phyloP scores from a whole-genome alignment of 2,888 invertebrate species.

The Drosophila mettleri region DNA sequence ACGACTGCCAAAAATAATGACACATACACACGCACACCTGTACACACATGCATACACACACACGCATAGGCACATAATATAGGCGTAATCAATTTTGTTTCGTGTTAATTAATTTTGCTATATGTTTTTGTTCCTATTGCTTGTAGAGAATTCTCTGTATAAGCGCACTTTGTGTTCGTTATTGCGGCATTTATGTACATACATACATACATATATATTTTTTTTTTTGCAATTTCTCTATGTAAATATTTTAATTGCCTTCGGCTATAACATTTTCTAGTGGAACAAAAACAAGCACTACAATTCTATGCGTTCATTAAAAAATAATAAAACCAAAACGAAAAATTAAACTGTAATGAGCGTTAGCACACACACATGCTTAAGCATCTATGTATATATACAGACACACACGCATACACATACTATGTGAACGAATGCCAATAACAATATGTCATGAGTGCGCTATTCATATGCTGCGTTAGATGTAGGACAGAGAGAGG shows the following conservation, averaged over 20 bases:
- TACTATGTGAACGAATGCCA: slow-evolving; percentile 50
- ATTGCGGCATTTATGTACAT: slow-evolving; percentile 37
- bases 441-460: slow-evolving; percentile 69
- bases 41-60: slow-evolving; percentile 3
- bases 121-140: slow-evolving; percentile 26
- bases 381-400: background rate
- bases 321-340: slow-evolving; percentile 61
- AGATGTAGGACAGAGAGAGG: background rate
- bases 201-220: too few relatives aligned
- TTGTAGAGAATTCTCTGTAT: slow-evolving; percentile 27
- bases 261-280: slow-evolving; percentile 49
- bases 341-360: slow-evolving; percentile 51
- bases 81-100: slow-evolving; percentile 55
- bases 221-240: slow-evolving; percentile 42
- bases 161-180: slow-evolving; percentile 43
- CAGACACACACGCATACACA: background rate
- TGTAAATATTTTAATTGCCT: slow-evolving; percentile 76
- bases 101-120: slow-evolving; percentile 72
- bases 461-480: slow-evolving; percentile 20
- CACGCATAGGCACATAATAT: slow-evolving; percentile 27
- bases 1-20: slow-evolving; percentile 57
- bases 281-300: slow-evolving; percentile 40
- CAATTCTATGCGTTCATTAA: slow-evolving; percentile 57
- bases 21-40: slow-evolving; percentile 10
- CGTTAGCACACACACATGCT: slow-evolving; percentile 31